Evolutionary conservation across 2,888 invertebrate species (phyloP).

Genomic region (Sclerodermus sp.): DNA sequence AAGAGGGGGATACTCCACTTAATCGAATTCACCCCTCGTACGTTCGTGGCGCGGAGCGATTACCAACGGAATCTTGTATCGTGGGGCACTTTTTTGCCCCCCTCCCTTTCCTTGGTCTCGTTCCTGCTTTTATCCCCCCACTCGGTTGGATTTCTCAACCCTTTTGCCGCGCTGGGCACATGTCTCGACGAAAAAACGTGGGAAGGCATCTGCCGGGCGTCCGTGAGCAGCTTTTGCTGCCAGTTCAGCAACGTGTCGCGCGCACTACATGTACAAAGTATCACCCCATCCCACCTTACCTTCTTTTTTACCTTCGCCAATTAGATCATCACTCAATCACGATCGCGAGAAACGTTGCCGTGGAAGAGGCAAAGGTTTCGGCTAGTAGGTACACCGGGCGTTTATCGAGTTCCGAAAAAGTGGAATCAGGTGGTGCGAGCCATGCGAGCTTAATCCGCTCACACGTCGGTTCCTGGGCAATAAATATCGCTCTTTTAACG

Average conservation of each 20-base stretch:
- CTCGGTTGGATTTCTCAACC: conserved; percentile 32
- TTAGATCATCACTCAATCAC: conserved; percentile 14
- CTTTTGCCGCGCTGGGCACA: conserved; percentile 50
- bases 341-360: conserved; percentile 16
- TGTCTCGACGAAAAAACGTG: conserved; percentile 50
- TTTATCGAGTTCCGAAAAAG: background rate
- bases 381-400: background rate
- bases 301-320: conserved; percentile 15
- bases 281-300: background rate
- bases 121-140: background rate
- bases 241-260: too few species aligned
- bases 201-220: conserved; percentile 50
- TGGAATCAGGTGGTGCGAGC: conserved; percentile 20
- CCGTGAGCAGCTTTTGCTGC: conserved; percentile 1
- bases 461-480: conserved; percentile 23
- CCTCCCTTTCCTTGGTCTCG: conserved; percentile 12
- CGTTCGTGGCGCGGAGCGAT: conserved; percentile 29
- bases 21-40: conserved; percentile 53
- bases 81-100: conserved; percentile 42
- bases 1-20: conserved; percentile 29
- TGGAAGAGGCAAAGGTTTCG: too few species aligned
- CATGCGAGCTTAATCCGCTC: conserved; percentile 19
- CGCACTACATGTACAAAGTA: conserved; percentile 5
- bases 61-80: conserved; percentile 37
- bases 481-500: conserved; percentile 45